Percentiles rank a stretch among this genome's conserved stretches.
These are phyloP conservation scores for Otus scops DNA, from an alignment of 2,797 vertebrate species.

Conservation along the genomic window DNA sequence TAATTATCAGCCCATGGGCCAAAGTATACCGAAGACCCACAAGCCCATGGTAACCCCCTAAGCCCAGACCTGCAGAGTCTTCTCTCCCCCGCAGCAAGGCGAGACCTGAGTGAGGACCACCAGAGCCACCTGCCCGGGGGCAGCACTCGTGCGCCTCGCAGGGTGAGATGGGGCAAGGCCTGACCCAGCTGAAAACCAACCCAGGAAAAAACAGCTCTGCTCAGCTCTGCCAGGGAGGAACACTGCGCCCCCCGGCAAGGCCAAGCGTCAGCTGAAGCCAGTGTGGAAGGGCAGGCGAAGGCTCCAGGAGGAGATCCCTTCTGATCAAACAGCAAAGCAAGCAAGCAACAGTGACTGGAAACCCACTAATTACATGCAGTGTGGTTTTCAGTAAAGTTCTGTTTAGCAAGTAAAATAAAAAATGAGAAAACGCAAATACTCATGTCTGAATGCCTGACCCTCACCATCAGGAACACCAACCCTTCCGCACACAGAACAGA, in stretches of 20 bases:
- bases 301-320: background rate
- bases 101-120: background rate
- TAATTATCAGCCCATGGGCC: background rate
- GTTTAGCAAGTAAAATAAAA: background rate
- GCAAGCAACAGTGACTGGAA: background rate
- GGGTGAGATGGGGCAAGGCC: no score
- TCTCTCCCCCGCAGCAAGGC: background rate
- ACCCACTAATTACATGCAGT: background rate
- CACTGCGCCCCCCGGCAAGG: rapidly evolving
- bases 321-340: background rate
- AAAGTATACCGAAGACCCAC: background rate
- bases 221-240: background rate
- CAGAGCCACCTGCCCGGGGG: background rate
- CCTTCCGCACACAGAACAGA: background rate
- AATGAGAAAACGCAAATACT: background rate
- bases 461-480: background rate
- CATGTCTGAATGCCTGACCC: background rate
- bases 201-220: background rate
- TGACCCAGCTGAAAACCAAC: background rate
- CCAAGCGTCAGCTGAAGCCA: background rate
- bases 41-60: no score
- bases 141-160: no score
- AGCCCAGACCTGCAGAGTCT: no score
- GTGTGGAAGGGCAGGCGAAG: background rate
- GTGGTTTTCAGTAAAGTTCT: background rate